Base-by-base conservation (phyloP, 2,888 invertebrate genomes). In the Electrophaes corylata region DNA sequence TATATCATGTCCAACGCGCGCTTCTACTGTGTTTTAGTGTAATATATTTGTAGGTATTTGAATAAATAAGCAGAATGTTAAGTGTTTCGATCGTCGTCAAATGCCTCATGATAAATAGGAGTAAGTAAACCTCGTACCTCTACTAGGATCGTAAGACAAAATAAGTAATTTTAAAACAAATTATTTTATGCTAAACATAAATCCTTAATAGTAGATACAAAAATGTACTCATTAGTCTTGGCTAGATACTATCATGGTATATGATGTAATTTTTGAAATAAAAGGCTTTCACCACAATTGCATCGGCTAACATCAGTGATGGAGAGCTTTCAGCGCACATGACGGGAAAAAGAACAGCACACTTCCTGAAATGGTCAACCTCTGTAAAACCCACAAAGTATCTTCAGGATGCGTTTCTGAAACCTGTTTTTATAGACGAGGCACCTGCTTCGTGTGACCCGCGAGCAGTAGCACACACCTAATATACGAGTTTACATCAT, bases 91-190 rank as follows among this genome's bases (percentile, higher is more conserved):
- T 47, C 23, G 47, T 54, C 33, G 23, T 41, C 31, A 47, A 20
- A 16, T 54, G 33, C 46, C 31, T 47, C 40, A 29, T 10, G 26
- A 4, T 10, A 45, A 45, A 40, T 53, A 46, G 45, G 5, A 46
- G 14, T 52, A 52, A 52, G 39, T n/a, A 46, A 39, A 39, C 52
- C 45, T 52, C 37, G 12, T 46, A 46, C 46, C 51, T 44, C 51
- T 44, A 16, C 10, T 43, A 51, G 23, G 29, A 19, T 49, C 23
- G 23, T 43, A 43, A 51, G 26, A 14, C 35, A 20, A 33, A 40
- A 19, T 50, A 49, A 12, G 41, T 39, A 14, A 37, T 39, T 18
- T 10, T 29, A 40, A 39, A 29, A 10, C n/a, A n/a, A n/a, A n/a
- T n/a, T n/a, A n/a, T n/a, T n/a, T n/a, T n/a, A n/a, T n/a, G n/a